Percentiles rank a stretch among this genome's conserved stretches.
Evolutionary conservation across 2,888 invertebrate species (phyloP).

Genomic region (Octonoba sinensis): DNA sequence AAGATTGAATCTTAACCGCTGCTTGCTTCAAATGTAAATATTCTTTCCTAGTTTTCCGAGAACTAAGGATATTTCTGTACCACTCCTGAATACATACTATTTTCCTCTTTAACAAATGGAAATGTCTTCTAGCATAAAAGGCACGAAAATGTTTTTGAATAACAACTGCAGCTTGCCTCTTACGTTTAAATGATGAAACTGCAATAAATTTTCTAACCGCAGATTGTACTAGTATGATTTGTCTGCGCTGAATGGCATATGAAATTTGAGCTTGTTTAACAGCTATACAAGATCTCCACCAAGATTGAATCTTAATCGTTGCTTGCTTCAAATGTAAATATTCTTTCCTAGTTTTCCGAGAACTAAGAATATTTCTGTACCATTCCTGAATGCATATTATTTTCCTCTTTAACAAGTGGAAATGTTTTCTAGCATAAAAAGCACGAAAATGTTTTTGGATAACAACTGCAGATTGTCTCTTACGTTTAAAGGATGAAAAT

Average conservation of each 20-base stretch:
- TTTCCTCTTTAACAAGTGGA: background rate
- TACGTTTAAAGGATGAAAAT: background rate
- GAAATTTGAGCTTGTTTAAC: too few species aligned
- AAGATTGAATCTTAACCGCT: constrained; percentile 62
- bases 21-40: constrained; percentile 45
- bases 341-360: background rate
- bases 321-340: constrained; percentile 40
- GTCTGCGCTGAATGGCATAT: background rate
- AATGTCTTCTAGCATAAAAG: constrained; percentile 10
- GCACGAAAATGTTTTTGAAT: constrained; percentile 64
- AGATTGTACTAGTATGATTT: constrained; percentile 1
- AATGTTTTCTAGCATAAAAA: background rate
- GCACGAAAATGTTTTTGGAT: background rate
- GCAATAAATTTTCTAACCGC: background rate
- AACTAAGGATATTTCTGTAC: constrained; percentile 17
- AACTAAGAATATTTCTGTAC: background rate
- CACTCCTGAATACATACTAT: constrained; percentile 38
- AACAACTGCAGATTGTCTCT: background rate
- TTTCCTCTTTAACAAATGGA: constrained; percentile 24
- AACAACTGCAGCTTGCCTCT: constrained; percentile 52
- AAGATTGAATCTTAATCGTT: constrained; percentile 62
- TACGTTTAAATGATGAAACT: background rate
- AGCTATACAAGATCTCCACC: too few species aligned
- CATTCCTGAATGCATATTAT: background rate
- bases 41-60: constrained; percentile 1